These are phyloP conservation scores for Tridacna gigas DNA, from an alignment of 2,888 invertebrate species.

Conservation along the genomic window DNA sequence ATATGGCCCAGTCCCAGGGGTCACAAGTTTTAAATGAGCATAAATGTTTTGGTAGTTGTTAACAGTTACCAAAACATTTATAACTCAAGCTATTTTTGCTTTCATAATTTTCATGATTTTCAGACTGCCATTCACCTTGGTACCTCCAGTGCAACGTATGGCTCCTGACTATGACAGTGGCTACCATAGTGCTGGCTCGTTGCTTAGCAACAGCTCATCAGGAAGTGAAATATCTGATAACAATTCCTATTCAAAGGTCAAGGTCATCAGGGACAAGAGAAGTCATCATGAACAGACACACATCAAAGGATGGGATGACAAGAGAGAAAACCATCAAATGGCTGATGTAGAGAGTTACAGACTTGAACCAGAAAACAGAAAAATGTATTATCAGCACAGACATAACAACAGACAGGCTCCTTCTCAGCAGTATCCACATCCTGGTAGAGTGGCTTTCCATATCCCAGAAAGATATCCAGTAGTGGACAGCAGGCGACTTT, in stretches of 20 bases:
- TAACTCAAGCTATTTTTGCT: too few relatives aligned
- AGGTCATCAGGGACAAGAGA: not conserved
- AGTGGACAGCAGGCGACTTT: not conserved
- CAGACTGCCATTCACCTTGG: slow-evolving; percentile 1
- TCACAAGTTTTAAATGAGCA: too few relatives aligned
- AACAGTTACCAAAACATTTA: too few relatives aligned
- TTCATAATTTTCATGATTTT: not conserved
- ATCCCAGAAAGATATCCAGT: not conserved
- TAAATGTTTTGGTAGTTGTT: too few relatives aligned
- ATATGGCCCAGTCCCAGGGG: too few relatives aligned
- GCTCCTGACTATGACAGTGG: slow-evolving; percentile 2
- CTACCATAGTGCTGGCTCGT: slow-evolving; percentile 11
- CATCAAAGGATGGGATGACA: not conserved
- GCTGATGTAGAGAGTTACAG: not conserved
- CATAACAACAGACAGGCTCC: not conserved
- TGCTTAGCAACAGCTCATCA: not conserved
- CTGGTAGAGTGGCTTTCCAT: not conserved
- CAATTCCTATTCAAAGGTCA: not conserved
- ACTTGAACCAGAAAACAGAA: not conserved
- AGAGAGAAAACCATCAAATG: not conserved
- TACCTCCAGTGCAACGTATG: not conserved
- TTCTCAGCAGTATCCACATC: not conserved
- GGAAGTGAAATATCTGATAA: not conserved
- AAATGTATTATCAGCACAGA: not conserved
- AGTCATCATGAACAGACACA: not conserved